Evolutionary conservation across 2,113 vertebrate species (phyloP), one percentile per base, ranked within the genome.

Genomic region (Prietella phreatophila): DNA sequence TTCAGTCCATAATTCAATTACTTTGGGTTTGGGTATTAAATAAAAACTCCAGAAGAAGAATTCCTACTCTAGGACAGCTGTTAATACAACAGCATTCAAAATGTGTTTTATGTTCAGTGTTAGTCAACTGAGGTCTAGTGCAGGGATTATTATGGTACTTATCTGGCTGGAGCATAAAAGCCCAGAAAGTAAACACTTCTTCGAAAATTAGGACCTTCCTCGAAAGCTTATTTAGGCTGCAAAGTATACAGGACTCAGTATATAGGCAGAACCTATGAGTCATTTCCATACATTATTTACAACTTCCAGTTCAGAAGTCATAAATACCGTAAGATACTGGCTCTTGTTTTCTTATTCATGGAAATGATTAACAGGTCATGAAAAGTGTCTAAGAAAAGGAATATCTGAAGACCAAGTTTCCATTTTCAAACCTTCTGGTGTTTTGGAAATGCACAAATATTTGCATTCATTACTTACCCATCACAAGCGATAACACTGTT

Each of bases 81-180:
- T 69, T 13, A 10, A 4, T 39, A 39, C 15, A 55, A 81, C n/a
- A 81, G 9, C 17, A 19, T 27, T 47, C 20, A 55, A 67, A 81
- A 56, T 80, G 85, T 50, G 71, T 39, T 20, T 27, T 30, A 11
- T 30, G 84, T 14, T 79, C 58, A 53, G 58, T 50, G 85, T 61
- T 65, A 50, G 76, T 86, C 55, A 86, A 86, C 71, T 86, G 85
- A 61, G 71, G 58, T 60, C 63, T 36, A 4, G 25, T 55, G 36
- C 14, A 1, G 3, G 78, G 22, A 20, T 22, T 25, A 30, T 53
- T 69, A 53, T 56, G 65, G 83, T 20, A 53, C 25, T 19, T 47
- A 42, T 33, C 85, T 63, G 39, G 60, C 15, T 56, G 30, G 4
- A 69, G 47, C 47, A 63, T 63, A 33, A 63, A 79, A 79, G 27